These are phyloP conservation scores for Hemibagrus guttatus DNA, from an alignment of 2,797 vertebrate species.

Conservation along the genomic window DNA sequence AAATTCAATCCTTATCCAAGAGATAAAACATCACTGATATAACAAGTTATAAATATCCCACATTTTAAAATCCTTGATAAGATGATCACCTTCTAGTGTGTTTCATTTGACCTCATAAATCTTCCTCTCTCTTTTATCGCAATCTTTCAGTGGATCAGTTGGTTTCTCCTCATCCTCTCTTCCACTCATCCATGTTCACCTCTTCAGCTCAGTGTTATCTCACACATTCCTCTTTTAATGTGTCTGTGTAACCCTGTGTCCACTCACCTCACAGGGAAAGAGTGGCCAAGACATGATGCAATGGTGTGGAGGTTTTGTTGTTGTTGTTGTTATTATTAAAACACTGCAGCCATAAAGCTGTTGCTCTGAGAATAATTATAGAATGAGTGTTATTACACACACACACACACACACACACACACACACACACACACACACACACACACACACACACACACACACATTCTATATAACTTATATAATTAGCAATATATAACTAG, in stretches of 20 bases:
- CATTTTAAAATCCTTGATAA: background rate
- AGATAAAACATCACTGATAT: background rate
- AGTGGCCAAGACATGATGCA: no score
- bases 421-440: no score
- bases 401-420: no score
- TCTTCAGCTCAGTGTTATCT: background rate
- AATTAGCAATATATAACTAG: no score
- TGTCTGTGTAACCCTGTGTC: constrained; percentile 3
- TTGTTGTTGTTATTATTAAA: no score
- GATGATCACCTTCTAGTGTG: background rate
- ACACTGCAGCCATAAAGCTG: no score
- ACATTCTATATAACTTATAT: no score
- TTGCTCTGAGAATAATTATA: no score
- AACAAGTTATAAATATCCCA: background rate
- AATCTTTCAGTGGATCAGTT: constrained; percentile 43
- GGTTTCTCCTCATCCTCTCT: constrained; percentile 14
- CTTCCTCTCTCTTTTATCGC: constrained; percentile 35
- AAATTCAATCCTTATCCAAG: background rate
- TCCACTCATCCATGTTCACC: constrained; percentile 4
- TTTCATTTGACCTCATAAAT: constrained; percentile 34
- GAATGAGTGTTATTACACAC: no score
- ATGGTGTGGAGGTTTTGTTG: no score
- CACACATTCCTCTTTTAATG: background rate
- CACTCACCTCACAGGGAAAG: background rate
- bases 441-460: no score